Evolutionary conservation across 2,797 vertebrate genomes (phyloP).

Genomic region (Erithacus rubecula): DNA sequence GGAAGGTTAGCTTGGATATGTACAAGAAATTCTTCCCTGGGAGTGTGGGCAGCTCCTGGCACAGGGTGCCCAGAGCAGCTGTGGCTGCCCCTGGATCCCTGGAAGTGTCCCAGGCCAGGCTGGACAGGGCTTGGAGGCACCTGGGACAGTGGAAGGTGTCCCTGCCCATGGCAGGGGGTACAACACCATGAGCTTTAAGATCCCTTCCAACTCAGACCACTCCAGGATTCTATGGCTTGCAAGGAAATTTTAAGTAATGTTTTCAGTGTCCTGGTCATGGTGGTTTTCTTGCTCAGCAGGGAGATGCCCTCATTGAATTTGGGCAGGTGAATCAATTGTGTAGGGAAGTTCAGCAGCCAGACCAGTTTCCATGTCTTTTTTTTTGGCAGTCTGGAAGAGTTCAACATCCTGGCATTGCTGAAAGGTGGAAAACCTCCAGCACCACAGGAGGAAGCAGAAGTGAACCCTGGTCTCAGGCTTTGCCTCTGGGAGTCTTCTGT

Average conservation of each 20-base stretch:
- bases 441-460: accelerated
- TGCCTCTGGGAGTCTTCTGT: not conserved
- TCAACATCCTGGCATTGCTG: not conserved
- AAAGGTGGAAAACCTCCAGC: not conserved
- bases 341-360: not conserved
- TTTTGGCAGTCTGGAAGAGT: not conserved
- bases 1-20: not conserved
- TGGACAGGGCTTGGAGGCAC: accelerated
- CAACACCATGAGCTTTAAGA: accelerated
- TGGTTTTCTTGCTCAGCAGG: not conserved
- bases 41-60: not conserved
- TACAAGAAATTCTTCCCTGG: not conserved
- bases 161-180: not conserved
- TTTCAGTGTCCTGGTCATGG: accelerated
- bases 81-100: no score
- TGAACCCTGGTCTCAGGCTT: not conserved
- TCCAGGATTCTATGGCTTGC: not conserved
- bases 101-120: accelerated
- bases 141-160: not conserved
- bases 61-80: no score
- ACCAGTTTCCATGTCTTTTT: not conserved
- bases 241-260: not conserved
- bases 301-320: not conserved
- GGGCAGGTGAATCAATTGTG: not conserved
- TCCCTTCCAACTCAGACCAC: not conserved